Conservation (phyloP, 2,797 vertebrate genomes). For the Poeciliopsis gracilis region DNA sequence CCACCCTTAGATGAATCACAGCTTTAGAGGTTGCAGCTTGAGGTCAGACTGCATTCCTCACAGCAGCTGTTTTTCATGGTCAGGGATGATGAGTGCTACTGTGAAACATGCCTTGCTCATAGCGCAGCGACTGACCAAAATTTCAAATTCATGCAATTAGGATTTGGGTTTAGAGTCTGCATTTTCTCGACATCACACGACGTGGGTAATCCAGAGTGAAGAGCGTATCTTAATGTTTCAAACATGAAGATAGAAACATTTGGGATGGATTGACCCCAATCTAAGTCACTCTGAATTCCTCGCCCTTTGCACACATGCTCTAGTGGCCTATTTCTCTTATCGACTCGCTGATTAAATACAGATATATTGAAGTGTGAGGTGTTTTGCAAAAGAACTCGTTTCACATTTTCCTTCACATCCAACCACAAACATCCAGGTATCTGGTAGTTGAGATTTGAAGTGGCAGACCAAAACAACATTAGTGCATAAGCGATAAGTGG, state of each 20-base stretch:
- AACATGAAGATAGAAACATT: neutral
- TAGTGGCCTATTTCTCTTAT: neutral
- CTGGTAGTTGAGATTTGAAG: neutral
- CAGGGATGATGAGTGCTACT: neutral
- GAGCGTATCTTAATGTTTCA: neutral
- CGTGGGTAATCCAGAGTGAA: neutral
- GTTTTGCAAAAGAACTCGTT: neutral
- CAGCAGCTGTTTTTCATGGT: conserved; percentile 13
- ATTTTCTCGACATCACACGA: neutral
- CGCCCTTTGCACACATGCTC: neutral
- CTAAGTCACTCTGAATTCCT: neutral
- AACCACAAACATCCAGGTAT: neutral
- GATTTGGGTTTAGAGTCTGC: neutral
- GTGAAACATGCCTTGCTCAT: neutral
- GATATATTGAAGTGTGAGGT: neutral
- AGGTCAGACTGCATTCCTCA: neutral
- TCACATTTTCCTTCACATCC: neutral
- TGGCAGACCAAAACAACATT: neutral
- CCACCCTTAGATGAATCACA: neutral
- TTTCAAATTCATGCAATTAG: neutral
- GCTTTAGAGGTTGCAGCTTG: neutral
- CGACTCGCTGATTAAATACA: neutral
- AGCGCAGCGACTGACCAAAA: neutral
- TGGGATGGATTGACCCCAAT: conserved; percentile 24
- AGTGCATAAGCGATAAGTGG: neutral